phyloP scores from a whole-genome alignment of 2,888 invertebrate genomes.

The Melieria crassipennis region DNA sequence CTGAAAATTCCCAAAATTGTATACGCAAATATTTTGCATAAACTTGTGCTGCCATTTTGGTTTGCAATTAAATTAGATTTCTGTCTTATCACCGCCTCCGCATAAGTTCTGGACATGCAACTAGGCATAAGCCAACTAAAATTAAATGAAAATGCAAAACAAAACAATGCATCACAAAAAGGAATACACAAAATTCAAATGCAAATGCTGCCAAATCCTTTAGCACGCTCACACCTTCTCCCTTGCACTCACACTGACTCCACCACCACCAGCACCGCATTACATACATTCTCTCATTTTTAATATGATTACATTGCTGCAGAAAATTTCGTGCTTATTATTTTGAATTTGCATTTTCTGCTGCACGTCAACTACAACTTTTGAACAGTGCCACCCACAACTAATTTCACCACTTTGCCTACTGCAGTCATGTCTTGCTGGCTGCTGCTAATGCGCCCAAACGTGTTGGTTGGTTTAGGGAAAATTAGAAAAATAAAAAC shows the following conservation, averaged over 20 bases:
- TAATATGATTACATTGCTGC: constrained; percentile 41
- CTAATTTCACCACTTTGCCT: not conserved
- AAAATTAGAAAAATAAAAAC: no score
- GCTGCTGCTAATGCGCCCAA: constrained; percentile 2
- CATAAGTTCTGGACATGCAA: not conserved
- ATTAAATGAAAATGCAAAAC: constrained; percentile 11
- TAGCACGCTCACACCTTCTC: not conserved
- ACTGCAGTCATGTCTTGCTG: constrained; percentile 1
- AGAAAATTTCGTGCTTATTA: constrained; percentile 39
- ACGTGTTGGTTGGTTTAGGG: no score
- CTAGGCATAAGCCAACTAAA: not conserved
- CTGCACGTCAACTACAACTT: constrained; percentile 7
- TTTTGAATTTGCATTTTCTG: constrained; percentile 41
- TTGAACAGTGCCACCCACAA: not conserved
- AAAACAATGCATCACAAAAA: constrained; percentile 8
- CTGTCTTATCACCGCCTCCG: constrained; percentile 12
- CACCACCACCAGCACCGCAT: not conserved
- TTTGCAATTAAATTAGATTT: constrained; percentile 39
- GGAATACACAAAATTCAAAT: not conserved
- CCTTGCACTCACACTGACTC: not conserved
- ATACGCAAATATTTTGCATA: constrained; percentile 9
- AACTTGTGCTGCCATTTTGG: constrained; percentile 31
- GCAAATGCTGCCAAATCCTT: constrained; percentile 20
- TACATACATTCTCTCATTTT: constrained; percentile 37
- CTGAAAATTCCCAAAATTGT: constrained; percentile 5